Evolutionary conservation across 92 coral and sea anemone species (phyloP), one percentile per base, ranked within the genome.

Genomic region (Umimayanthus chanpuru): DNA sequence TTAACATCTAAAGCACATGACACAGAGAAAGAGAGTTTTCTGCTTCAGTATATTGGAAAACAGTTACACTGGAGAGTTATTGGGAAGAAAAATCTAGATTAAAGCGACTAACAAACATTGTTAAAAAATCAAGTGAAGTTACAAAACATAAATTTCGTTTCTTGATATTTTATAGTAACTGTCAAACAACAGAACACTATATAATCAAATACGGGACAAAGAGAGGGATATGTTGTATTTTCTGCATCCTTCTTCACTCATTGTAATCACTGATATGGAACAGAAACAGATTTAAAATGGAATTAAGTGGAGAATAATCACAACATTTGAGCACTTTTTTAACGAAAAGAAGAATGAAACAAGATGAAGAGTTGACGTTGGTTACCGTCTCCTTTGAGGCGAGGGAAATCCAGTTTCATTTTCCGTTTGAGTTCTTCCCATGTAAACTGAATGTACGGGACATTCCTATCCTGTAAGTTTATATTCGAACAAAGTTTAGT

Each of bases 361-460:
- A 32, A 29, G 18, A 72, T 32, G 40, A 28, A 39, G 36, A 29
- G 10, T 9, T 43, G 41, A 49, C 36, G 36, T 32, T 32, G 36
- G 36, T 64, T 44, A 82, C 75, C 76, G 56, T 67, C 75, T 82
- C 86, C 86, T 66, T 67, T 4, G 38, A 82, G 61, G 11, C 32
- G 76, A 43, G 77, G 41, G 32, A 41, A 82, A 4, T 73, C 86
- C 76, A 82, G 40, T 0, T 82, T n/a, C 86, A 82, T 82, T 68
- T 82, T 82, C 58, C 68, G 38, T 47, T 39, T 41, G 25, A 82
- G 86, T 68, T 82, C 21, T 68, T 68, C 21, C 86, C 86, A 82
- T 26, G 28, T 50, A 82, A 82, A 82, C 77, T 82, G 75, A 43
- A 82, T 68, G 61, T 82, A 82, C 64, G 0, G 41, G 21, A 67